Conservation (phyloP, 2,797 vertebrate genomes). For the Pangasius sanitwongsei region DNA sequence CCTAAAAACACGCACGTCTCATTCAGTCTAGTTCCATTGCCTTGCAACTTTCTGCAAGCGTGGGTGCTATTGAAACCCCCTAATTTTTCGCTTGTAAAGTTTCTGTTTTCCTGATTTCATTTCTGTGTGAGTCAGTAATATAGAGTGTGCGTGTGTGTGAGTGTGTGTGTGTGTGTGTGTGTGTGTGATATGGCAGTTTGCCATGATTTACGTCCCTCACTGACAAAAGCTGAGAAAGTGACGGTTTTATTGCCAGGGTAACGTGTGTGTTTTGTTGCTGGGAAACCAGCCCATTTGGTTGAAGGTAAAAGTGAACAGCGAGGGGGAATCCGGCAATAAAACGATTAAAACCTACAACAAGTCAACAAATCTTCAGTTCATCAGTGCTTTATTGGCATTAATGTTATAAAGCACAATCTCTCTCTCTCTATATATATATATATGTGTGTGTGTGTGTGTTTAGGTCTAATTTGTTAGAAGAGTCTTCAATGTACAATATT, state of each 20-base stretch:
- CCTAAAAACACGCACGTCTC: neutral
- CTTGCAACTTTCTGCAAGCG: neutral
- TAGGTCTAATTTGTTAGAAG: neutral
- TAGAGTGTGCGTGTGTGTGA: neutral
- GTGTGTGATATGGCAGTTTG: constrained; percentile 18
- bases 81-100: neutral
- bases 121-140: neutral
- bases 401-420: too few relatives aligned
- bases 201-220: constrained; percentile 40
- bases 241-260: constrained; percentile 37
- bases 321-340: neutral
- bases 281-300: constrained; percentile 45
- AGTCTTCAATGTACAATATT: neutral
- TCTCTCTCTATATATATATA: too few relatives aligned
- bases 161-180: constrained; percentile 20
- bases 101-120: neutral
- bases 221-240: constrained; percentile 35
- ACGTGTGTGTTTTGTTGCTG: constrained; percentile 40
- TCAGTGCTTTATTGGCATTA: too few relatives aligned
- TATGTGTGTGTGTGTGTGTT: neutral
- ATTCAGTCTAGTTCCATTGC: neutral
- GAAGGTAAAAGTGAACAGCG: constrained; percentile 20
- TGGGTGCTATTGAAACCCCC: constrained; percentile 2
- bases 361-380: too few relatives aligned
- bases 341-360: neutral